Percentiles rank a stretch among this genome's conserved stretches.
Conservation (phyloP, 2,113 vertebrate species). For the Ursus arctos region DNA sequence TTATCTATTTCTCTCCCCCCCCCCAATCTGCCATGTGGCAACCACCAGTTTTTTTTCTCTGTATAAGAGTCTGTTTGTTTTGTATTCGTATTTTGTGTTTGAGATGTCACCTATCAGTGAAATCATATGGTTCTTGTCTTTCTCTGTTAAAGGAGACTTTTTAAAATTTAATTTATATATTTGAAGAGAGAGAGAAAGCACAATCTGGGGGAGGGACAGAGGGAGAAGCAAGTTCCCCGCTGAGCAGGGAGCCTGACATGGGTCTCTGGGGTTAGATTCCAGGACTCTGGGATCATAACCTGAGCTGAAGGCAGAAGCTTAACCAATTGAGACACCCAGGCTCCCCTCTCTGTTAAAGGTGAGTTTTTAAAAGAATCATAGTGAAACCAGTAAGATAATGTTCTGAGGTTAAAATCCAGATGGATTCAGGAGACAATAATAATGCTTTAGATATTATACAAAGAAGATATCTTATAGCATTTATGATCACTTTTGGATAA, state of each 20-base stretch:
- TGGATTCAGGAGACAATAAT: neutral
- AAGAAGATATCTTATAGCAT: neutral
- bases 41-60: neutral
- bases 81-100: neutral
- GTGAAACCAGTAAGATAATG: neutral
- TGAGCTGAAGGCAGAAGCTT: neutral
- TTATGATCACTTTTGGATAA: neutral
- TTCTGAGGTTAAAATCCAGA: slow-evolving; percentile 27
- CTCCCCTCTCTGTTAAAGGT: neutral
- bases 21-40: neutral
- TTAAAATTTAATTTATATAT: neutral
- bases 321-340: neutral
- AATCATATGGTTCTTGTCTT: neutral
- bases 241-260: neutral
- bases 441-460: neutral
- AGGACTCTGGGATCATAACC: neutral
- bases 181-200: neutral
- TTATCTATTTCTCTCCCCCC: neutral
- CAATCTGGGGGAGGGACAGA: neutral
- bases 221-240: neutral
- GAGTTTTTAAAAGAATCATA: neutral
- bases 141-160: neutral
- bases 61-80: neutral
- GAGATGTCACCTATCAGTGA: neutral
- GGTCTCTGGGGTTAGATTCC: neutral